Conservation (phyloP, 2,888 invertebrate species). For the Epirrhoe tristata region DNA sequence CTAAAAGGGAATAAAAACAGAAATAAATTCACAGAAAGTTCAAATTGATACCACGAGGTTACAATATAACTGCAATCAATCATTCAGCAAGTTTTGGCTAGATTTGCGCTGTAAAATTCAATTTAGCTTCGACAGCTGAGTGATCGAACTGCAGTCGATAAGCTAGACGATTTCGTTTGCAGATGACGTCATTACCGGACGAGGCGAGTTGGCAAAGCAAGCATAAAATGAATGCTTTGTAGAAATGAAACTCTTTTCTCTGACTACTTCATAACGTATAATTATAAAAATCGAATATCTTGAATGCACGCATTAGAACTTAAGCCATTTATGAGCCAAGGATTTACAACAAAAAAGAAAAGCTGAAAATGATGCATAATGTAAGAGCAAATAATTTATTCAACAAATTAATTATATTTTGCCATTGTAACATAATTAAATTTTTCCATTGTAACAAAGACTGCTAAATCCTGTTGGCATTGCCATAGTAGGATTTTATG, state of each 20-base stretch:
- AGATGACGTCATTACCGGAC: constrained; percentile 42
- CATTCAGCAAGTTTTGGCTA: constrained; percentile 43
- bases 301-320: no score
- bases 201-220: constrained; percentile 1
- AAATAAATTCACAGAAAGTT: not conserved
- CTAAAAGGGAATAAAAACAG: not conserved
- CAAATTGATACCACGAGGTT: constrained; percentile 34
- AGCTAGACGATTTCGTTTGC: constrained; percentile 40
- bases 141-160: constrained; percentile 45
- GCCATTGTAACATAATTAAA: no score
- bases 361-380: no score
- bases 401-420: no score
- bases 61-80: constrained; percentile 47
- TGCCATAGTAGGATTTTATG: no score
- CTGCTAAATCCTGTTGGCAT: no score
- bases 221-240: not conserved
- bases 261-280: not conserved
- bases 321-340: no score
- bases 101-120: constrained; percentile 56
- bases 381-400: no score
- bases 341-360: no score
- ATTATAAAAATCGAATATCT: no score
- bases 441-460: no score
- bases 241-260: constrained; percentile 11
- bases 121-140: constrained; percentile 49